These are phyloP conservation scores for Lycocerus yunnanus DNA, from an alignment of 2,888 invertebrate species.

Conservation along the genomic window DNA sequence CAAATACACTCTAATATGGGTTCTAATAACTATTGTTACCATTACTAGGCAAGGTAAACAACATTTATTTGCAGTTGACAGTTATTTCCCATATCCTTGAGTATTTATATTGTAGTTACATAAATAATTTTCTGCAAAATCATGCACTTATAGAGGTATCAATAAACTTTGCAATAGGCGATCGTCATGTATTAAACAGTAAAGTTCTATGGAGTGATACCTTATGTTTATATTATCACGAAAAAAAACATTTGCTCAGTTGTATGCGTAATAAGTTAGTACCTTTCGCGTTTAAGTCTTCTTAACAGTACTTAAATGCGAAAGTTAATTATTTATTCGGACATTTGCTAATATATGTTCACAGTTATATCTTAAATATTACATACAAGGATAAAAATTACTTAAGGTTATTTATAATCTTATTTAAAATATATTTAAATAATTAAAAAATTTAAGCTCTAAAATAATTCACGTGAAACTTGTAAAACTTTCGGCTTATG, in stretches of 20 bases:
- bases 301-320: constrained; percentile 24
- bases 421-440: neutral
- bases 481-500: neutral
- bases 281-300: constrained; percentile 15
- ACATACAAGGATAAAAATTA: neutral
- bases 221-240: neutral
- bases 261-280: constrained; percentile 15
- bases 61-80: neutral
- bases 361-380: constrained; percentile 16
- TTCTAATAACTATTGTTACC: neutral
- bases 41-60: neutral
- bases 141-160: neutral
- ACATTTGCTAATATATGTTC: constrained; percentile 20
- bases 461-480: neutral
- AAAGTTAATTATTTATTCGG: constrained; percentile 27
- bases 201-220: neutral
- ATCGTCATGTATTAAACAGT: neutral
- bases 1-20: neutral
- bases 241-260: neutral
- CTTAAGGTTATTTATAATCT: neutral
- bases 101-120: neutral
- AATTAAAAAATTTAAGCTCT: neutral
- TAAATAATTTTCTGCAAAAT: neutral
- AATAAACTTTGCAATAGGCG: neutral
- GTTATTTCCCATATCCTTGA: neutral